phyloP scores from a whole-genome alignment of 2,888 invertebrate species.

The Lacanobia oleracea region DNA sequence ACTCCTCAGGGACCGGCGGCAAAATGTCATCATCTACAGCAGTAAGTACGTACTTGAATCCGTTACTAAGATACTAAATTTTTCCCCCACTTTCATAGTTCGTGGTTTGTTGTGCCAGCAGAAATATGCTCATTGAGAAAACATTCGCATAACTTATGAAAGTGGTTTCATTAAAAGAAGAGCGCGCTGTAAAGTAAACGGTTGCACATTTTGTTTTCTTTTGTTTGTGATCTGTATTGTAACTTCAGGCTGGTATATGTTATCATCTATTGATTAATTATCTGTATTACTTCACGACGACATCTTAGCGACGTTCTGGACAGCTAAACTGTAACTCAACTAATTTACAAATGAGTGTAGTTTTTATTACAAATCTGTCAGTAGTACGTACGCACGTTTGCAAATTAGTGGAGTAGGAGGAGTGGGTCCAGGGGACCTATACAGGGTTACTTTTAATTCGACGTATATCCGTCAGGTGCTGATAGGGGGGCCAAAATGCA shows the following conservation, averaged over 20 bases:
- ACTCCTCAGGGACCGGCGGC: constrained; percentile 23
- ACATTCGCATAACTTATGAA: constrained; percentile 7
- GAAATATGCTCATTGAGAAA: constrained; percentile 3
- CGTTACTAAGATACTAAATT: constrained; percentile 26
- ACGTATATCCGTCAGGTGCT: no score
- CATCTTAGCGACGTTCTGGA: no score
- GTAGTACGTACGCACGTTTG: no score
- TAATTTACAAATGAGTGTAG: no score
- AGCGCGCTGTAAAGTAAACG: not conserved
- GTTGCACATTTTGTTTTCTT: not conserved
- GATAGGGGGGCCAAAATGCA: no score
- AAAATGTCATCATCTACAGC: constrained; percentile 47
- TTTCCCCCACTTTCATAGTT: constrained; percentile 25
- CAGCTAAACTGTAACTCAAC: no score
- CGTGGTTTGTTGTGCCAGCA: constrained; percentile 20
- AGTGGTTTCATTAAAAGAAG: constrained; percentile 19
- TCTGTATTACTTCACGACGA: no score
- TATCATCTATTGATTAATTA: no score
- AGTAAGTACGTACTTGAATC: constrained; percentile 15
- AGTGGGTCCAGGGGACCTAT: no score
- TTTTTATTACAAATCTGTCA: no score
- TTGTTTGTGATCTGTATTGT: not conserved
- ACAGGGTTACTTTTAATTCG: no score
- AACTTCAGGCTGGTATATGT: not conserved
- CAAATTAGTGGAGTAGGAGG: no score